Evolutionary conservation across 2,113 vertebrate species (phyloP).

Genomic region (Zosterops japonicus): DNA sequence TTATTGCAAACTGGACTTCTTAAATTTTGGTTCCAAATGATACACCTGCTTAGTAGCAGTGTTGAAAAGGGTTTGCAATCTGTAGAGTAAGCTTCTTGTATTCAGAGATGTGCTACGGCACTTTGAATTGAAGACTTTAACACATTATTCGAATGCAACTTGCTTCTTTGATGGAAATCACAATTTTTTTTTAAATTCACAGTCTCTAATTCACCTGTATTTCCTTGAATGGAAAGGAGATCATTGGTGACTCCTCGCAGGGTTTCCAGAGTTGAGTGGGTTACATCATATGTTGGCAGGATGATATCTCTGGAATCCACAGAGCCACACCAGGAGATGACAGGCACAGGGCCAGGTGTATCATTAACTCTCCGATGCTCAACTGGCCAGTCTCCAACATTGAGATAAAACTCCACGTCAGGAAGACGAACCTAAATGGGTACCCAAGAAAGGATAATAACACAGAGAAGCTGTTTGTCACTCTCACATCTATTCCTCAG

Average conservation of each 20-base stretch:
- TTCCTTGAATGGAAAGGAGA: conserved; percentile 91
- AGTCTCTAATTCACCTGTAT: conserved; percentile 80
- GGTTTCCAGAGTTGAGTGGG: conserved; percentile 90
- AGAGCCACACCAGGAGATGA: conserved; percentile 94
- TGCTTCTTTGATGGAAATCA: not conserved
- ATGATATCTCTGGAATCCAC: conserved; percentile 85
- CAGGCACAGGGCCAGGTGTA: conserved; percentile 80
- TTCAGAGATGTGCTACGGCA: not conserved
- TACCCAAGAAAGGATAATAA: not conserved
- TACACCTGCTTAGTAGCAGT: not conserved
- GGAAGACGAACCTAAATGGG: conserved; percentile 81
- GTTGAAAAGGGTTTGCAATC: not conserved
- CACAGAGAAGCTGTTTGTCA: not conserved
- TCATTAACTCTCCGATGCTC: conserved; percentile 79
- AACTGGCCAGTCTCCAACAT: conserved; percentile 92
- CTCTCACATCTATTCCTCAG: not conserved
- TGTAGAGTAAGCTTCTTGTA: not conserved
- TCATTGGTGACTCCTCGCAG: conserved; percentile 91
- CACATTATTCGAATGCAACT: not conserved
- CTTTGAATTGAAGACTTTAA: not conserved
- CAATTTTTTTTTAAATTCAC: not conserved
- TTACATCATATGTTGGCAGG: conserved; percentile 91
- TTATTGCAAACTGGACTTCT: not conserved
- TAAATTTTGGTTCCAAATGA: not conserved
- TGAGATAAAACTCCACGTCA: conserved; percentile 90